A percentile compares a stretch with the other conserved stretches of the same genome.
Conservation (phyloP, 2,888 invertebrate genomes). For the Phorcus lineatus region DNA sequence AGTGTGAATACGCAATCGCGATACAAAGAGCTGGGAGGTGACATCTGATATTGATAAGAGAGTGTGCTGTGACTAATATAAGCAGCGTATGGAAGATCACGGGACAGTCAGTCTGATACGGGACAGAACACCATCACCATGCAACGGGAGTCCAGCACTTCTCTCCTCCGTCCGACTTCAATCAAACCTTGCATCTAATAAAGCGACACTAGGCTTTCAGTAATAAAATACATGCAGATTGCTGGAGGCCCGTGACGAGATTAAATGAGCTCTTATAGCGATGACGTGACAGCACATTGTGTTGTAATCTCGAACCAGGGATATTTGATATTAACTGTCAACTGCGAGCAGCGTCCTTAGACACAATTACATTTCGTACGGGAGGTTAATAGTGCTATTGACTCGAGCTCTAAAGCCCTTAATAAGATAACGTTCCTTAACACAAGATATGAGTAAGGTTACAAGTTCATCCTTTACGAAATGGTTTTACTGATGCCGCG, state of each 20-base stretch:
- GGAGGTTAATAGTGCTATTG: neutral
- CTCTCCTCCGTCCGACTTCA: neutral
- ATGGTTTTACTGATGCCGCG: too few species aligned
- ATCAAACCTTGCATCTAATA: slow-evolving; percentile 4
- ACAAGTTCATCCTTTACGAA: too few species aligned
- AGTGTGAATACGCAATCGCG: too few species aligned
- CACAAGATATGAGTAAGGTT: too few species aligned
- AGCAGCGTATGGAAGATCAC: too few species aligned
- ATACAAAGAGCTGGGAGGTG: too few species aligned
- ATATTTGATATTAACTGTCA: slow-evolving; percentile 1
- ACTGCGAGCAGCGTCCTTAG: neutral
- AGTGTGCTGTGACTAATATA: too few species aligned
- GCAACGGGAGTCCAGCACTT: too few species aligned
- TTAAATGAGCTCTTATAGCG: slow-evolving; percentile 11
- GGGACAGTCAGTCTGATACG: too few species aligned
- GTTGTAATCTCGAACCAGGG: slow-evolving; percentile 24
- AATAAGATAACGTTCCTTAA: too few species aligned
- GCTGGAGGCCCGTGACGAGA: neutral
- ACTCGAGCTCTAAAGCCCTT: neutral
- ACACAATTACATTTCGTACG: neutral
- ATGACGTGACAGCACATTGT: slow-evolving; percentile 9
- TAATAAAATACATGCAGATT: slow-evolving; percentile 3
- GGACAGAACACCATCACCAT: too few species aligned
- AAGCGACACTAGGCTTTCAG: neutral
- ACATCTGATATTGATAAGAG: too few species aligned